Evolutionary conservation across 2,797 vertebrate species (phyloP), one percentile per base, ranked within the genome.

Genomic region (Psittacula echo): DNA sequence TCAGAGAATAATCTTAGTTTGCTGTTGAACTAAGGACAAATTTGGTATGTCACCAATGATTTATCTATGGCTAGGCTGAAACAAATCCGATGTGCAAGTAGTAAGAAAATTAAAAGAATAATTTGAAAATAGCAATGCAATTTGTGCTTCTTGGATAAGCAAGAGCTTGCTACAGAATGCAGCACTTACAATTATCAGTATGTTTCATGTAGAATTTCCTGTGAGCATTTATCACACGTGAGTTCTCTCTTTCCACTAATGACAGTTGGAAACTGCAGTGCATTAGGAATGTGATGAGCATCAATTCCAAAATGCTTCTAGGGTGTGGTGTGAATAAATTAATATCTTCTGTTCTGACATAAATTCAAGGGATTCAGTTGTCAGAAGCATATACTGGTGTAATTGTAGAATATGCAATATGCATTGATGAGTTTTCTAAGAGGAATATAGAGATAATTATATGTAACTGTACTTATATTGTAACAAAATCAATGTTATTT

Each of bases 401-500:
- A 91, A 88, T 23, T 79, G 45, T 70, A 79, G 58, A 95, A 92
- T 82, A 44, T 72, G 64, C n/a, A 74, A 15, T 66, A 79, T 53
- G 48, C 94, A 92, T 81, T 87, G 87, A 85, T 56, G n/a, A 83
- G 23, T 56, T 50, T 89, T 89, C 32, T 76, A 76, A 72, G 39
- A 91, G n/a, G 44, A 85, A 84, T 92, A 91, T 62, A 81, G 64
- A 85, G 64, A 77, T 92, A 89, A 95, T 97, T 87, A 90, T 71
- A 83, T 62, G 44, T 58, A 95, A 86, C 56, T 26, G 10, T 83
- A 87, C 61, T 87, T 77, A 87, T 17, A 92, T 70, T 70, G 90
- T 91, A 87, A 85, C 45, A 94, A 88, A 95, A 94, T 92, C 73
- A 82, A 30, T 90, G 79, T 89, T 94, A 73, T 92, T 93, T 95